Evolutionary conservation across 2,888 invertebrate genomes (phyloP).

Genomic region (Nebria salina): DNA sequence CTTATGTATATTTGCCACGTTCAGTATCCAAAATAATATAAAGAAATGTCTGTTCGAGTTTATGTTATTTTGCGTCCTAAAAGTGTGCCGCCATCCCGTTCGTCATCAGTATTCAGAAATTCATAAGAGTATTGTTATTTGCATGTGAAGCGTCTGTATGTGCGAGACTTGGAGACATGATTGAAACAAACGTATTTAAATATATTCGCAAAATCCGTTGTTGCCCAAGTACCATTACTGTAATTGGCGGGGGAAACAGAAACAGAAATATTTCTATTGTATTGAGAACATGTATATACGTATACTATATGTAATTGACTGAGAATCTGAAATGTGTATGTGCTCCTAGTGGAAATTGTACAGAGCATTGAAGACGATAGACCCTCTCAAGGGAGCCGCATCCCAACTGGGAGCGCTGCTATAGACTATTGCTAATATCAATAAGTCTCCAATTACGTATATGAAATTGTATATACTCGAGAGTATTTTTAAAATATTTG

Average conservation of each 20-base stretch:
- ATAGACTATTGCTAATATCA: neutral
- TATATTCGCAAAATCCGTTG: conserved; percentile 42
- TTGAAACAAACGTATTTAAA: conserved; percentile 47
- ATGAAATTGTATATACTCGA: neutral
- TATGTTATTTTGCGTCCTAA: neutral
- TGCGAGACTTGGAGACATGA: conserved; percentile 21
- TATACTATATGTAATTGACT: neutral
- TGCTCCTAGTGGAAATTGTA: neutral
- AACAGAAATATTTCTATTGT: conserved; percentile 11
- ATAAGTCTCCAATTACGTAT: neutral
- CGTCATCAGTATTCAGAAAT: conserved; percentile 8
- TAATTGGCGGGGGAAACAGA: conserved; percentile 41
- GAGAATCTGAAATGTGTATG: neutral
- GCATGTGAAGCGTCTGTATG: conserved; percentile 4
- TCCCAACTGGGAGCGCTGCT: neutral
- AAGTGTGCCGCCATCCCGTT: neutral
- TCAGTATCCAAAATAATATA: neutral
- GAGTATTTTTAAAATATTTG: neutral
- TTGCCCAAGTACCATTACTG: conserved; percentile 42
- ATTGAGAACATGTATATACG: neutral
- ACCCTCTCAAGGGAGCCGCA: neutral
- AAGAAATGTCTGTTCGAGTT: neutral
- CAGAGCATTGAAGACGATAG: neutral
- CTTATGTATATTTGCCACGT: neutral
- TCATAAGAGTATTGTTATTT: conserved; percentile 12